Evolutionary conservation across 2,113 vertebrate genomes (phyloP), one percentile per base, ranked within the genome.

Genomic region (Tursiops truncatus): DNA sequence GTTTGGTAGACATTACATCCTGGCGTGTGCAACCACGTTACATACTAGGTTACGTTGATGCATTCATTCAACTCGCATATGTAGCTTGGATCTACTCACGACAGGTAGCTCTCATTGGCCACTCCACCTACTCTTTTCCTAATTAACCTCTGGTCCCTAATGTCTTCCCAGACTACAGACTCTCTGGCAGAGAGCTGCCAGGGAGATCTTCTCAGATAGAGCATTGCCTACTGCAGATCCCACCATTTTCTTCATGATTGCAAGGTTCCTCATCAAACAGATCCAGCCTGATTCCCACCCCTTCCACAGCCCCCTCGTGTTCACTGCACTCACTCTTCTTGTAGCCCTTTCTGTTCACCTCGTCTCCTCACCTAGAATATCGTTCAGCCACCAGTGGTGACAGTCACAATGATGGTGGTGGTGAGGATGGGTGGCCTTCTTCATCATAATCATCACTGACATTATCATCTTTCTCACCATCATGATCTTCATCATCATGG

Each of bases 251-350:
- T 25, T 67, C 67, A 4, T 36, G 62, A 36, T 76, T 47, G 41
- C 74, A 28, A 33, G n/a, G 14, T 11, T 65, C 73, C 50, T 56
- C 41, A 41, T n/a, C 20, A 47, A 17, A 63, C 33, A 85, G 36
- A 26, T 50, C n/a, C 67, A 73, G 50, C 33, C 12, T 21, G 25
- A 14, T 63, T 80, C 41, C 60, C 41, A 47, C 38, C 53, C 9
- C 33, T 36, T 77, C 28, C 7, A 1, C 15, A 58, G 26, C 60
- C 47, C 53, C 18, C 44, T 89, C 6, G 31, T 23, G 23, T 28
- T 68, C 41, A 33, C 53, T 31, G 0, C 41, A 0, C 17, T 50
- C 4, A 1, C 14, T 26, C 25, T 56, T n/a, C 28, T 53, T 26
- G 0, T 36, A 0, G 73, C 36, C n/a, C 3, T 41, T 68, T 47